Evolutionary conservation across 2,113 vertebrate species (phyloP).

Genomic region (Laticauda colubrina): DNA sequence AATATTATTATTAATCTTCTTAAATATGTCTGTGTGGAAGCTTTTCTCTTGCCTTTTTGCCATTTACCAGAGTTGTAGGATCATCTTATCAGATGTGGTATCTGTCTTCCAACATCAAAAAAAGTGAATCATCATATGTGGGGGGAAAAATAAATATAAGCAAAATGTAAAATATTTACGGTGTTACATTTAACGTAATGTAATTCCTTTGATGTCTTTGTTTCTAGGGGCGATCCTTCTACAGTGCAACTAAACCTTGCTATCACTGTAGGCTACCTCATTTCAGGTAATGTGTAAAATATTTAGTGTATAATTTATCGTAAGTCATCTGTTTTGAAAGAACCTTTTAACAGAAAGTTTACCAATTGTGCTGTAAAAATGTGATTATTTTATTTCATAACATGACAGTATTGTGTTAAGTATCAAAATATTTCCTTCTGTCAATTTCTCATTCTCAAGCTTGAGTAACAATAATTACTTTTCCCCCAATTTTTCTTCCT

Average conservation of each 20-base stretch:
- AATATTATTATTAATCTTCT: background rate
- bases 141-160: background rate
- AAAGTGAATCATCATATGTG: background rate
- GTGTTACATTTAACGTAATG: slow-evolving; percentile 15
- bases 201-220: slow-evolving; percentile 52
- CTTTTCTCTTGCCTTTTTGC: background rate
- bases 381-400: background rate
- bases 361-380: background rate
- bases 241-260: slow-evolving; percentile 89
- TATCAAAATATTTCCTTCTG: background rate
- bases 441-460: background rate
- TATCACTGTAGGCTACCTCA: slow-evolving; percentile 96
- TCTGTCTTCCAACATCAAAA: background rate
- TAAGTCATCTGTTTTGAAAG: background rate
- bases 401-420: background rate
- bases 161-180: background rate
- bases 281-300: slow-evolving; percentile 85
- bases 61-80: background rate
- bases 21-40: background rate
- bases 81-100: background rate
- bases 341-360: background rate
- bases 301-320: background rate
- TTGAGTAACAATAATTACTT: background rate
- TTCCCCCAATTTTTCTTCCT: background rate
- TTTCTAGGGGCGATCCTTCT: slow-evolving; percentile 87